Evolutionary conservation across 2,888 invertebrate genomes (phyloP).

Genomic region (Nomada goodeniana): DNA sequence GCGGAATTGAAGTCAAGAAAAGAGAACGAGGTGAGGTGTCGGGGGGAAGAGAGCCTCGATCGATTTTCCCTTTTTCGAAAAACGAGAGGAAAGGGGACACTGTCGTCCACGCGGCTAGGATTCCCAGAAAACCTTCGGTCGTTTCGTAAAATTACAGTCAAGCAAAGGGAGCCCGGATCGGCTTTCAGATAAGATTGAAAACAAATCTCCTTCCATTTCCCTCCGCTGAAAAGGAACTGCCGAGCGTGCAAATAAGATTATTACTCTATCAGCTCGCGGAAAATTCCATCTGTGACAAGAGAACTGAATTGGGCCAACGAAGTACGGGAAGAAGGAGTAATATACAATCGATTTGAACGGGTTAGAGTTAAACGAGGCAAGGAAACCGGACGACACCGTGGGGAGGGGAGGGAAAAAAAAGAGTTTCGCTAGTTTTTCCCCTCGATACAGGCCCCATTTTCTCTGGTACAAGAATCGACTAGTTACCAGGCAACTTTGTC

Average conservation of each 20-base stretch:
- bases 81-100: not conserved
- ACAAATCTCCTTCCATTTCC: not conserved
- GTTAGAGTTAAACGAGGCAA: not conserved
- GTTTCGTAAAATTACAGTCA: not conserved
- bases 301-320: not conserved
- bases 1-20: constrained; percentile 9
- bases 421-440: not conserved
- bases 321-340: not conserved
- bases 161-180: not conserved
- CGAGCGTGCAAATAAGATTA: not conserved
- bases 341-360: too few relatives aligned
- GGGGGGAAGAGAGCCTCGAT: constrained; percentile 9
- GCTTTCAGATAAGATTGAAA: not conserved
- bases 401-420: not conserved
- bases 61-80: constrained; percentile 29
- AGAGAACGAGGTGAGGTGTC: constrained; percentile 2
- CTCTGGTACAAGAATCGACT: not conserved
- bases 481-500: not conserved
- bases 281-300: not conserved
- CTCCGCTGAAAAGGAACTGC: not conserved
- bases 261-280: not conserved
- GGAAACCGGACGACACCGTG: not conserved
- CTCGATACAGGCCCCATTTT: not conserved
- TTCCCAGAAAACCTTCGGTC: not conserved
- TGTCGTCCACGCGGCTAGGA: too few relatives aligned